Evolutionary conservation across 2,113 vertebrate species (phyloP).

Genomic region (Dryoscopus gambensis): DNA sequence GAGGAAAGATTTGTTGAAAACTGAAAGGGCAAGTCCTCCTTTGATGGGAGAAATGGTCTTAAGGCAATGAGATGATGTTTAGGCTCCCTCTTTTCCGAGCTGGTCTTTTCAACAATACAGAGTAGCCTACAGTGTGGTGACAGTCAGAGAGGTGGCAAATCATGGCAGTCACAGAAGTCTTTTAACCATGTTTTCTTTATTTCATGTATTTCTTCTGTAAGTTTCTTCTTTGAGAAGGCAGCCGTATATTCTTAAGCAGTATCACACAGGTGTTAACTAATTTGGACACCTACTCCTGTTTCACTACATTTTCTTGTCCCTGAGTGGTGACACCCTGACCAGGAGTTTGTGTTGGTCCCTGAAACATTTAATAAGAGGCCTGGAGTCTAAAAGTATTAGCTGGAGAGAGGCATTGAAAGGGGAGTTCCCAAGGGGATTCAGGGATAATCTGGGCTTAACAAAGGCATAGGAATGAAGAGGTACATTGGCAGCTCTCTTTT

Average conservation of each 20-base stretch:
- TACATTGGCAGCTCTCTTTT: conserved; percentile 1
- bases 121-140: background rate
- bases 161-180: background rate
- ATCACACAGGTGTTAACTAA: background rate
- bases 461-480: background rate
- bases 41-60: background rate
- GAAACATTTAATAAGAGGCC: conserved; percentile 4
- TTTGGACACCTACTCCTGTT: background rate
- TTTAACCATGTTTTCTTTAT: background rate
- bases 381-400: conserved; percentile 11
- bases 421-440: conserved; percentile 38
- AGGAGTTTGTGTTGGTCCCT: background rate
- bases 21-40: background rate
- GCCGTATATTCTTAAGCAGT: background rate
- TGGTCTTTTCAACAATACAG: background rate
- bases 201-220: background rate
- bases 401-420: conserved; percentile 6
- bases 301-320: background rate
- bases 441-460: conserved; percentile 39
- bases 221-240: background rate
- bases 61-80: background rate
- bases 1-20: background rate
- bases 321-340: background rate
- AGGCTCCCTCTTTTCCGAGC: background rate
- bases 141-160: background rate